A percentile compares a stretch with the other conserved stretches of the same genome.
Conservation (phyloP, 1,140 invertebrate genomes). For the Ips typographus region DNA sequence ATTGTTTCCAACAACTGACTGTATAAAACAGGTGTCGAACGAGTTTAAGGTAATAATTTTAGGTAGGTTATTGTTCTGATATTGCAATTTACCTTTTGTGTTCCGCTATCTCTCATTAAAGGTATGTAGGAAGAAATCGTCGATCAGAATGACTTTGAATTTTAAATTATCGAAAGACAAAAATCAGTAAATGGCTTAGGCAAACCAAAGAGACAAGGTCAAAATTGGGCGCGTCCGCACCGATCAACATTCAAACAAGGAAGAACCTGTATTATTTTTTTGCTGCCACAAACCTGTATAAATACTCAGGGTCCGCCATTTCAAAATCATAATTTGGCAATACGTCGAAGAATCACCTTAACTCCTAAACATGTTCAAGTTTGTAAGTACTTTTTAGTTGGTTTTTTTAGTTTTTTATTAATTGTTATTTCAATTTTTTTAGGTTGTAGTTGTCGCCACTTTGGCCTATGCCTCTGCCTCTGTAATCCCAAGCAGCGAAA, state of each 20-base stretch:
- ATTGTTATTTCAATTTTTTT: conserved; percentile 1
- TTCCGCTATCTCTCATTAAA: no score
- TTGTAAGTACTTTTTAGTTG: conserved; percentile 51
- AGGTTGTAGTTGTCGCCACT: conserved; percentile 56
- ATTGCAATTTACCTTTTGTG: no score
- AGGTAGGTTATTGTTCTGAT: no score
- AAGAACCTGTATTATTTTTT: conserved; percentile 15
- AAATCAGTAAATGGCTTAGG: not conserved
- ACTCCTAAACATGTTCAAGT: conserved; percentile 47
- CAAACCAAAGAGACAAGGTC: conserved; percentile 21
- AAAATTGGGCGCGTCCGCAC: conserved; percentile 17
- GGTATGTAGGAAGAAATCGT: not conserved
- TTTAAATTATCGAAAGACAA: not conserved
- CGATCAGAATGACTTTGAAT: conserved; percentile 10
- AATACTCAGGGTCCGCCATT: conserved; percentile 2
- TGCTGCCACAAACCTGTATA: conserved; percentile 2
- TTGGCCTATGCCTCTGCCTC: conserved; percentile 58
- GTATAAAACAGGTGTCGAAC: no score
- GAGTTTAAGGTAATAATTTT: no score
- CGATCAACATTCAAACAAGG: conserved; percentile 2
- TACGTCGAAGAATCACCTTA: conserved; percentile 7
- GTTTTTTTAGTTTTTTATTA: no score
- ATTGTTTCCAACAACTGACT: no score
- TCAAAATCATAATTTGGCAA: conserved; percentile 12
- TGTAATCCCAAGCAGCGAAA: conserved; percentile 52